Conservation (phyloP, 1,140 invertebrate species). For the Micrasema longulum region DNA sequence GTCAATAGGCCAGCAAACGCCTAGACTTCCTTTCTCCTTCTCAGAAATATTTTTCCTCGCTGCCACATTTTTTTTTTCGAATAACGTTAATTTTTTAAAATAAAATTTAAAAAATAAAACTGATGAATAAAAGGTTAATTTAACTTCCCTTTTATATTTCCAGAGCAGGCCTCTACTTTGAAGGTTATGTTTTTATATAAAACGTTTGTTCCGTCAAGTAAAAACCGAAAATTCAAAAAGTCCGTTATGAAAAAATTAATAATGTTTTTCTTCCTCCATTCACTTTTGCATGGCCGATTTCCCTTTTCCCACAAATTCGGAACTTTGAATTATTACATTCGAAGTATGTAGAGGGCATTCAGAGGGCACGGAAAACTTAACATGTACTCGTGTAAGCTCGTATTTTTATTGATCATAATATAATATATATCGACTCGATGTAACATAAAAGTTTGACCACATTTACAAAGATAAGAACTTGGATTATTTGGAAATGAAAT, state of each 20-base stretch:
- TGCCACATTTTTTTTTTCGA: too few relatives aligned
- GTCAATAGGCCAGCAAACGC: too few relatives aligned
- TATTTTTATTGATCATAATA: too few relatives aligned
- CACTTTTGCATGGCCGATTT: conserved; percentile 26
- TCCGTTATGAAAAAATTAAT: conserved; percentile 24
- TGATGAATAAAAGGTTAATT: too few relatives aligned
- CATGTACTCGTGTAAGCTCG: not conserved
- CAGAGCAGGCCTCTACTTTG: too few relatives aligned
- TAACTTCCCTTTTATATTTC: too few relatives aligned
- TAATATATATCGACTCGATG: not conserved
- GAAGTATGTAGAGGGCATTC: conserved; percentile 13
- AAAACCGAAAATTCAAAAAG: conserved; percentile 14
- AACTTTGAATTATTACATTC: conserved; percentile 21
- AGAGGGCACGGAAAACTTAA: conserved; percentile 9
- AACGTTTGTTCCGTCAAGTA: conserved; percentile 22
- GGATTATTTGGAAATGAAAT: not conserved
- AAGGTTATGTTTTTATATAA: too few relatives aligned
- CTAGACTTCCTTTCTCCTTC: too few relatives aligned
- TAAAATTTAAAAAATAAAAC: too few relatives aligned
- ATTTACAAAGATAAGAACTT: conserved; percentile 24
- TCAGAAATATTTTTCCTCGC: too few relatives aligned
- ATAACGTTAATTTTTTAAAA: too few relatives aligned
- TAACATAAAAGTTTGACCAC: conserved; percentile 21
- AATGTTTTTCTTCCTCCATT: conserved; percentile 23
- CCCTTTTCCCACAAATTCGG: not conserved